Percentiles rank a stretch among this genome's conserved stretches.
Conservation (phyloP, 2,113 vertebrate species). For the Mastomys coucha region DNA sequence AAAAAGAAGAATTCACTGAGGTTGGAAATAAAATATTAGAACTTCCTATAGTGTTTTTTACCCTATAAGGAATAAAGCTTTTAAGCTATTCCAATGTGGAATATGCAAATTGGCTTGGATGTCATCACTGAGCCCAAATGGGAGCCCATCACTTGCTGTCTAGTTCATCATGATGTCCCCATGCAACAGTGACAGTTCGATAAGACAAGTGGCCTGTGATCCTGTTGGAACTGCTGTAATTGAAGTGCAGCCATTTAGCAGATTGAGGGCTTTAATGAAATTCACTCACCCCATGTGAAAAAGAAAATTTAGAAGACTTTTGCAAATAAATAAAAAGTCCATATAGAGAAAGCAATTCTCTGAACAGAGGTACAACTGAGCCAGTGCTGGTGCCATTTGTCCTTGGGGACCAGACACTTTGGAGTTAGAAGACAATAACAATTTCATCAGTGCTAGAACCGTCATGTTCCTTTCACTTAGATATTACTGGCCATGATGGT, state of each 20-base stretch:
- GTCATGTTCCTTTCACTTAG: neutral
- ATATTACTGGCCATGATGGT: neutral
- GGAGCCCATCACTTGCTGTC: neutral
- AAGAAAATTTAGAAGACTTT: slow-evolving; percentile 10
- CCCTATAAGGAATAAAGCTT: neutral
- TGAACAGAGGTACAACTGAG: neutral
- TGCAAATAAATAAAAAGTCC: neutral
- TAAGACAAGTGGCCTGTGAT: neutral
- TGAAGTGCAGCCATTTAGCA: slow-evolving; percentile 41
- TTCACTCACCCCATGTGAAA: slow-evolving; percentile 9
- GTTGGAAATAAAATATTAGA: slow-evolving; percentile 1
- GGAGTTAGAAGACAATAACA: slow-evolving; percentile 23
- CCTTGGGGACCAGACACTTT: neutral
- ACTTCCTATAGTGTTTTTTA: neutral
- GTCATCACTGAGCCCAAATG: neutral
- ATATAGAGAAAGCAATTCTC: slow-evolving; percentile 33
- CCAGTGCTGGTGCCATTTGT: neutral
- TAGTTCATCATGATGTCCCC: neutral
- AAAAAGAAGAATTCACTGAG: neutral
- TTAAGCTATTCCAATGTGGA: neutral
- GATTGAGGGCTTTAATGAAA: slow-evolving; percentile 55
- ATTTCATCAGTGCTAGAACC: neutral
- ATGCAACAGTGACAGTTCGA: neutral
- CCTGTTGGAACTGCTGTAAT: slow-evolving; percentile 24
- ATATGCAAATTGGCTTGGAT: neutral